Evolutionary conservation across 2,888 invertebrate species (phyloP), one percentile per base, ranked within the genome.

Genomic region (Hemistola chrysoprasaria): DNA sequence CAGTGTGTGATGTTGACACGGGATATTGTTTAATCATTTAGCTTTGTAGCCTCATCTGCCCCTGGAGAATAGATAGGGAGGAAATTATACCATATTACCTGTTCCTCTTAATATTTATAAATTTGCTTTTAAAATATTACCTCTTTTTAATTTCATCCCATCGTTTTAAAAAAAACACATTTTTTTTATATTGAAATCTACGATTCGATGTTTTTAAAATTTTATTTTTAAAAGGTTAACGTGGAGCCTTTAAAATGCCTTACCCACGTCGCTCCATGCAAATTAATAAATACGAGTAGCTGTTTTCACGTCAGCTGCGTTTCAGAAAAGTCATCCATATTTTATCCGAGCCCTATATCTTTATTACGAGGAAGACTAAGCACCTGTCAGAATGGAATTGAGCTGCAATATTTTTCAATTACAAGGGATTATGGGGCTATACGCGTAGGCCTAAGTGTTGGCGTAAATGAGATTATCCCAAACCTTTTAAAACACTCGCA

Each of bases 311-410:
- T 39, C 50, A 51, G 53, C 48, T 50, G 40, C 40, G 36, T 38
- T 47, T 44, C 40, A 46, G 36, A 43, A 45, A 31, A 34, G 37
- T 41, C 47, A 43, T 50, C 41, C 43, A 53, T 53, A 50, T 53
- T 53, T 53, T 46, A 53, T 50, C 9, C 25, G 16, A 23, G 34
- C 33, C 8, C 22, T 50, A 28, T 40, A 47, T 45, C 34, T 43
- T 43, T 48, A 35, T 48, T 51, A 32, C 32, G 30, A 22, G 46
- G 20, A 43, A 40, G 45, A 40, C 33, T 21, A 33, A 43, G 29
- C 20, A 27, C 22, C 25, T 33, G 26, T 36, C 47, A 26, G 32
- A 11, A 6, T 2, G 21, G 22, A 34, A 23, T 11, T 11, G 29
- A 35, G 25, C 28, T 11, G 32, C 21, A 33, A 21, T 42, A 8